A percentile compares a stretch with the other conserved stretches of the same genome.
Evolutionary conservation across 2,797 vertebrate species (phyloP).

Genomic region (Characodon lateralis): DNA sequence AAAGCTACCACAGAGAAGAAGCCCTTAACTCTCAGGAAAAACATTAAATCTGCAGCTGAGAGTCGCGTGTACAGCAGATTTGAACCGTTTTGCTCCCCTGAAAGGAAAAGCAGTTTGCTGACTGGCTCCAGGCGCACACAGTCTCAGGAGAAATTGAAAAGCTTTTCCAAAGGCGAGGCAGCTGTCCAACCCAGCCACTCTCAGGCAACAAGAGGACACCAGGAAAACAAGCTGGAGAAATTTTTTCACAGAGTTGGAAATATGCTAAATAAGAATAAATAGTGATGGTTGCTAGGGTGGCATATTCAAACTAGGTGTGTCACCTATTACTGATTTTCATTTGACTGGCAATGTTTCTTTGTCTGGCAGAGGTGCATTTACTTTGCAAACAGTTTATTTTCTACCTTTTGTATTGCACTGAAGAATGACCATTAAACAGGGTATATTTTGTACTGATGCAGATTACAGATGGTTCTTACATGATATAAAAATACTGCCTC

Average conservation of each 20-base stretch:
- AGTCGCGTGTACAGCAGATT: slow-evolving; percentile 87
- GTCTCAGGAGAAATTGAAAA: slow-evolving; percentile 77
- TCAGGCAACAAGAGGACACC: slow-evolving; percentile 76
- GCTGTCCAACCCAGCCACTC: slow-evolving; percentile 59
- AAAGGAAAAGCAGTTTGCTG: slow-evolving; percentile 68
- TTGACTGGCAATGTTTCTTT: slow-evolving; percentile 6
- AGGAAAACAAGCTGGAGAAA: slow-evolving; percentile 92
- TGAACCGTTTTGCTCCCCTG: slow-evolving; percentile 86
- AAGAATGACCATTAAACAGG: slow-evolving; percentile 10
- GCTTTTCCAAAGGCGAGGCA: slow-evolving; percentile 70
- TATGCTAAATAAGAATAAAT: slow-evolving; percentile 89
- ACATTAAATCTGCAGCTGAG: slow-evolving; percentile 61
- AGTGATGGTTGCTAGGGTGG: slow-evolving; percentile 27
- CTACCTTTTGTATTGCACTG: slow-evolving; percentile 23
- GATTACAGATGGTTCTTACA: not conserved
- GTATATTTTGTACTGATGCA: slow-evolving; percentile 8
- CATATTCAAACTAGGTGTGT: not conserved
- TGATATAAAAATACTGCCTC: not conserved
- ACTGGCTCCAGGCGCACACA: slow-evolving; percentile 43
- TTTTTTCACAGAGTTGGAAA: slow-evolving; percentile 92
- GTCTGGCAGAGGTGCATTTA: slow-evolving; percentile 10
- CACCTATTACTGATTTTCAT: slow-evolving; percentile 14
- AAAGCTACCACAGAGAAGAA: slow-evolving; percentile 49
- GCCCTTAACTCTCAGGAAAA: slow-evolving; percentile 15
- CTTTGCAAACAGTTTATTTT: slow-evolving; percentile 24